Evolutionary conservation across 2,888 invertebrate genomes (phyloP).

Genomic region (Galerucella calmariensis): DNA sequence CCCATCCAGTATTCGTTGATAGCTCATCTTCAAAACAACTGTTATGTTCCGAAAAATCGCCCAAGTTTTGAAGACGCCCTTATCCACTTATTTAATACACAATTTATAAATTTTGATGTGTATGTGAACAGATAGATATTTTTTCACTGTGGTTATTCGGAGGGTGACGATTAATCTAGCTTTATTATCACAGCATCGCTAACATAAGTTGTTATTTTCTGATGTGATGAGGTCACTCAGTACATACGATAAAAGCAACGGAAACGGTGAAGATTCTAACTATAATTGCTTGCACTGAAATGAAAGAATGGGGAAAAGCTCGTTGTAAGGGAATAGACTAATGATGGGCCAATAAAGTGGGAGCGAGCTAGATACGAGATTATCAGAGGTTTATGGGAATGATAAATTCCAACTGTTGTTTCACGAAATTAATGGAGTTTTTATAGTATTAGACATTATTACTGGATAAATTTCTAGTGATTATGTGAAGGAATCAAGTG

Average conservation of each 20-base stretch:
- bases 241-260: not conserved
- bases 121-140: too few species aligned
- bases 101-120: too few species aligned
- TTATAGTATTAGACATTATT: not conserved
- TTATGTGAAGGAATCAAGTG: too few species aligned
- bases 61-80: too few species aligned
- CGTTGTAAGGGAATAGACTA: constrained; percentile 20
- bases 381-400: constrained; percentile 23
- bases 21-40: too few species aligned
- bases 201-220: not conserved
- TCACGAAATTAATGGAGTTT: constrained; percentile 11
- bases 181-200: too few species aligned
- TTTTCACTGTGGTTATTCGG: too few species aligned
- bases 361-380: constrained; percentile 17
- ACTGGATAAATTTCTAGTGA: not conserved
- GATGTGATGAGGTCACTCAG: not conserved
- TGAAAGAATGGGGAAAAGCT: not conserved
- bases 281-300: constrained; percentile 21
- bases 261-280: not conserved
- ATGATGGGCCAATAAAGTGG: constrained; percentile 23
- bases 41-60: too few species aligned
- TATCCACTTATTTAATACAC: too few species aligned
- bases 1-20: too few species aligned
- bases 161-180: too few species aligned
- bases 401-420: constrained; percentile 27